Evolutionary conservation across 2,888 invertebrate species (phyloP), one percentile per base, ranked within the genome.

Genomic region (Mythimna loreyi): DNA sequence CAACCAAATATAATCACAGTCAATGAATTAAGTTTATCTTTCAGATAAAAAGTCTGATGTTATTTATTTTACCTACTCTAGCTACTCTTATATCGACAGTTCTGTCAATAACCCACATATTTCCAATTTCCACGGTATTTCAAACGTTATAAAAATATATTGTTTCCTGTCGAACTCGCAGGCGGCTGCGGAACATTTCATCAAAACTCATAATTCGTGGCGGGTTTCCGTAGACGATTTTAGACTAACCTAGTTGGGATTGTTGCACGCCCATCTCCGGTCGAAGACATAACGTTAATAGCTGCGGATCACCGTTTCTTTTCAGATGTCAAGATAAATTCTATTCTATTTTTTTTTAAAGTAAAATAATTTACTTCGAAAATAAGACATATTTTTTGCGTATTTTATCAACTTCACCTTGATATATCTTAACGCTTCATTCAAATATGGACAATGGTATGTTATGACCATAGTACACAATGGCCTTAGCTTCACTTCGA

Each of bases 161-260:
- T 87, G 90, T 92, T 91, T 94, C 94, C 94, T 93, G 91, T 86
- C 75, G 72, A 84, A 89, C 87, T 82, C 83, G 87, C 86, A 84
- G 89, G 88, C 82, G 76, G 74, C 86, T 87, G 84, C 84, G 87
- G 86, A 90, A 90, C 89, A 89, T 94, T 94, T 94, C 94, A 93
- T 94, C 93, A 92, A 94, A 94, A 94, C 90, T 95, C 93, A 95
- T 95, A 95, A 95, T 94, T 94, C 90, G 89, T 90, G 87, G 88
- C 75, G 64, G 89, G 92, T 94, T 94, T 95, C 95, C 95, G 95
- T 86, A 85, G 90, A 90, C 89, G 91, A 90, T 92, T 94, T 93
- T 93, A 89, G 92, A 89, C 81, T 93, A 93, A 93, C 94, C 94
- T 86, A 95, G 91, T 91, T 94, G 83, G 78, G 70, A 76, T 72